Conservation (phyloP, 1,140 invertebrate species). For the Bombus cullumanus region DNA sequence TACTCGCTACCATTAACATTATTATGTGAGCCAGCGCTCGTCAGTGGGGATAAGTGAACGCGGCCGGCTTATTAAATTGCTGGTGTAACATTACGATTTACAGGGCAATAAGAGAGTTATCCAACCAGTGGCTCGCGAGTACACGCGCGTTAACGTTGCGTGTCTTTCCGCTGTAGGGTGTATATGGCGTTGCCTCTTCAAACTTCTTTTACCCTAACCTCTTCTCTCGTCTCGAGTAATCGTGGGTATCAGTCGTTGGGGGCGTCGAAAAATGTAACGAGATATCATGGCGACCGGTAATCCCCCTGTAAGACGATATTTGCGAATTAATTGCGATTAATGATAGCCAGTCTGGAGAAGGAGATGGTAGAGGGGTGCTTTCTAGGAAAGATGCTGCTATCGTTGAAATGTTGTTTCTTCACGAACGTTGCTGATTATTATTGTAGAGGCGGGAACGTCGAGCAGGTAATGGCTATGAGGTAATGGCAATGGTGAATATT, state of each 20-base stretch:
- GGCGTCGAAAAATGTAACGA: not conserved
- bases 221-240: not conserved
- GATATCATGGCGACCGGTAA: conserved; percentile 8
- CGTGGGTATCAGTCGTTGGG: not conserved
- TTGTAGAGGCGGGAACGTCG: not conserved
- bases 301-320: not conserved
- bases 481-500: not conserved
- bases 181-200: not conserved
- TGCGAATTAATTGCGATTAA: conserved; percentile 37
- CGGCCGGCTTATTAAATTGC: conserved; percentile 71
- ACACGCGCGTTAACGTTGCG: conserved; percentile 53
- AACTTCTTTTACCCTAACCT: not conserved
- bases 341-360: not conserved
- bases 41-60: conserved; percentile 71
- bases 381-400: not conserved
- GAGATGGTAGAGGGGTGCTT: not conserved
- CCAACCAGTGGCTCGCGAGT: conserved; percentile 54
- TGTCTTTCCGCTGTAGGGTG: conserved; percentile 43
- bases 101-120: conserved; percentile 72
- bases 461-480: not conserved
- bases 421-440: not conserved
- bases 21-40: conserved; percentile 68
- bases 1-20: conserved; percentile 72
- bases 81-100: conserved; percentile 71
- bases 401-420: not conserved